phyloP scores from a whole-genome alignment of 2,888 invertebrate genomes.

The Drosophila acutilabella region DNA sequence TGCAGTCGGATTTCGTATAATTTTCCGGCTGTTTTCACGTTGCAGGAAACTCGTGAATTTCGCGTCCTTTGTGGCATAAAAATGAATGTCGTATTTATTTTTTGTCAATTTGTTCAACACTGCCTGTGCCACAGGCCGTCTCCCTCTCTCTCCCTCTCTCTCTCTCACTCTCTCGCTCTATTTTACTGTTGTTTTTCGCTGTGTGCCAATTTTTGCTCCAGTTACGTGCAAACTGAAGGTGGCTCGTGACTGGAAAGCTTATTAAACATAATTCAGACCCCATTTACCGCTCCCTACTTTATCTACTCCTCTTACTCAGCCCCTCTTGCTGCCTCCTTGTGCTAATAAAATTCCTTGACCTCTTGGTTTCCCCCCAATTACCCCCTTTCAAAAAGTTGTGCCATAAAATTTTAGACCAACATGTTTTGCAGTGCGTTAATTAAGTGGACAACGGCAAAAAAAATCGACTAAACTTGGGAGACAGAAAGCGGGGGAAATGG shows the following conservation, averaged over 20 bases:
- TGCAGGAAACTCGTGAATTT: conserved; percentile 78
- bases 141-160: not conserved
- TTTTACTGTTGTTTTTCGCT: conserved; percentile 19
- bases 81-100: conserved; percentile 60
- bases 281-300: not conserved
- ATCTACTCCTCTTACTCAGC: not conserved
- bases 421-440: conserved; percentile 62
- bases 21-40: conserved; percentile 80
- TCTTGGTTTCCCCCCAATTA: not conserved
- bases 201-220: conserved; percentile 70
- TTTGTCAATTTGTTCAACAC: conserved; percentile 17
- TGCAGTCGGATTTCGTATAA: conserved; percentile 58
- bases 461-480: not conserved
- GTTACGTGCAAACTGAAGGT: conserved; percentile 57
- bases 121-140: not conserved
- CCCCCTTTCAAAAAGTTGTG: conserved; percentile 2
- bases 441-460: conserved; percentile 40
- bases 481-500: not conserved
- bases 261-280: conserved; percentile 64
- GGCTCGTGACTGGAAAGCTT: conserved; percentile 52
- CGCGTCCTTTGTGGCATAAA: conserved; percentile 62
- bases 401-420: conserved; percentile 29
- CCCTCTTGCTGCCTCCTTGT: not conserved
- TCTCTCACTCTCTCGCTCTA: not conserved
- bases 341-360: conserved; percentile 2